Evolutionary conservation across 2,888 invertebrate species (phyloP), one percentile per base, ranked within the genome.

Genomic region (Anoplius nigerrimus): DNA sequence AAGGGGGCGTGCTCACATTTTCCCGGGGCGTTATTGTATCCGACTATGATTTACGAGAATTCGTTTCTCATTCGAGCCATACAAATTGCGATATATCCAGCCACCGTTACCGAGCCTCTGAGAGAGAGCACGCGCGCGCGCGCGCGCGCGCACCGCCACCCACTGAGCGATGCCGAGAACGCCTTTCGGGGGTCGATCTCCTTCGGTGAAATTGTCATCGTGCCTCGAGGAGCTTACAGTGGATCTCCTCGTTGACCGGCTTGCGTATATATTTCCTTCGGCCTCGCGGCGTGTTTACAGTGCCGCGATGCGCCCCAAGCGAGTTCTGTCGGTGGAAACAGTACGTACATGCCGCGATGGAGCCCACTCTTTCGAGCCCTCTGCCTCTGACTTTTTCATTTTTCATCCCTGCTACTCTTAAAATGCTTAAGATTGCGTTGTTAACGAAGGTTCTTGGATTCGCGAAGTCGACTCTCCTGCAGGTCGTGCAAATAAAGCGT

Each of bases 31-130:
- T 76, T 75, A 76, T 78, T 75, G 76, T 69, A 74, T 74, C 46
- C 71, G 58, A 64, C 53, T 52, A 74, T 77, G 76, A 79, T 80
- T 81, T 77, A 80, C 69, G 76, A 71, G 73, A 66, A 75, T 74
- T 69, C 75, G 61, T 76, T 75, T 78, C 72, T 71, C 71, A 70
- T 69, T 69, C 71, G 53, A 65, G 71, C 56, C 60, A 69, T 72
- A 80, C 71, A 77, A 80, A 77, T 81, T 75, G 76, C 65, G 58
- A 72, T 71, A 34, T 34, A 73, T 63, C 51, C 59, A 21, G 13
- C 46, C 34, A 27, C 45, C 51, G 27, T 48, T 52, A 18, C 18
- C 42, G 27, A 53, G 42, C 48, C 16, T 2, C 46, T n/a, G n/a
- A n/a, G n/a, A n/a, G n/a, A n/a, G n/a, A 46, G 5, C 53, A 24